Conservation (phyloP, 2,113 vertebrate genomes). For the Gymnorhina tibicen region DNA sequence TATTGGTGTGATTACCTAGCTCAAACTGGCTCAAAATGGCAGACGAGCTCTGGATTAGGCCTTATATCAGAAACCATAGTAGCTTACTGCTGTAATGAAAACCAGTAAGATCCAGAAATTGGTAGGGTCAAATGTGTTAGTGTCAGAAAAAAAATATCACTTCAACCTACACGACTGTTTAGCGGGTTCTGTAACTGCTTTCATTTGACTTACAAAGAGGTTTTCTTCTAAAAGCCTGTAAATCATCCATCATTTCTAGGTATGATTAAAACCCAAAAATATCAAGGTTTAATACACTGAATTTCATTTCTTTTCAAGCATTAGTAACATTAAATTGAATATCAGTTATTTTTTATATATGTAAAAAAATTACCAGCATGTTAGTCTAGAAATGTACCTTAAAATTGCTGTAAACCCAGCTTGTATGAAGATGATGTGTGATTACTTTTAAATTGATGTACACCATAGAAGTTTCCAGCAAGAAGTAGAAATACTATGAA, state of each 20-base stretch:
- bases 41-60: background rate
- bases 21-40: background rate
- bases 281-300: background rate
- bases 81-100: background rate
- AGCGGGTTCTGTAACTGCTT: background rate
- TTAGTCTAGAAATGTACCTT: background rate
- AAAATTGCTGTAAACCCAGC: background rate
- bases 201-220: background rate
- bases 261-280: background rate
- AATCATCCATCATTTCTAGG: background rate
- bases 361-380: background rate
- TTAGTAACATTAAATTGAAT: background rate
- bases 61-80: background rate
- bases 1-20: background rate
- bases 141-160: background rate
- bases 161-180: background rate
- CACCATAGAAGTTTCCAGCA: background rate
- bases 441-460: background rate
- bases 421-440: background rate
- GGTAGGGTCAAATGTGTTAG: background rate
- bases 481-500: background rate
- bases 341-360: background rate
- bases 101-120: background rate
- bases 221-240: background rate
- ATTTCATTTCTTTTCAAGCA: background rate